phyloP scores from a whole-genome alignment of 1,140 invertebrate species.

The Eciton burchellii region DNA sequence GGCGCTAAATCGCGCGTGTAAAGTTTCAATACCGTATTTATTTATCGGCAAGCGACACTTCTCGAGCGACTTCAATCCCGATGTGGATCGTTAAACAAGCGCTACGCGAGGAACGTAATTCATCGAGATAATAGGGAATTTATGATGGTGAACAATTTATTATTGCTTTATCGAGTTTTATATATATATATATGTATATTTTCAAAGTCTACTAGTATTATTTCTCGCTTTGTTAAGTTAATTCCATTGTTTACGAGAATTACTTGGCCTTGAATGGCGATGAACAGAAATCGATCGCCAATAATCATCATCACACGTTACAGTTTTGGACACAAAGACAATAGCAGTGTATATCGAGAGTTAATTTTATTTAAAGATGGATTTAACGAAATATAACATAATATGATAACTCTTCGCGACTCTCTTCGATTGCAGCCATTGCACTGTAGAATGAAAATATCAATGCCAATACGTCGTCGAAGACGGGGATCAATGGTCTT shows the following conservation, averaged over 20 bases:
- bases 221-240: background rate
- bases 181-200: background rate
- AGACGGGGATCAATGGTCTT: conserved; percentile 52
- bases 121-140: conserved; percentile 18
- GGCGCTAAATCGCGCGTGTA: background rate
- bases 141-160: background rate
- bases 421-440: too few species aligned
- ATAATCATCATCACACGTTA: background rate
- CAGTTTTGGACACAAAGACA: too few species aligned
- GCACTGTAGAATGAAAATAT: background rate
- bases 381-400: too few species aligned
- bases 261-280: background rate
- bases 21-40: background rate
- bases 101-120: conserved; percentile 16
- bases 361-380: background rate
- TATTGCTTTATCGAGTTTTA: background rate
- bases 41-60: conserved; percentile 5
- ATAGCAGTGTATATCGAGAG: too few species aligned
- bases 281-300: conserved; percentile 14
- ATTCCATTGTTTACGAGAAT: background rate
- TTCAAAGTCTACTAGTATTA: background rate
- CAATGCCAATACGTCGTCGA: conserved; percentile 18
- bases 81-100: background rate
- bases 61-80: background rate
- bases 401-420: too few species aligned